Conservation (phyloP, 2,888 invertebrate genomes). For the Heliconius sara region DNA sequence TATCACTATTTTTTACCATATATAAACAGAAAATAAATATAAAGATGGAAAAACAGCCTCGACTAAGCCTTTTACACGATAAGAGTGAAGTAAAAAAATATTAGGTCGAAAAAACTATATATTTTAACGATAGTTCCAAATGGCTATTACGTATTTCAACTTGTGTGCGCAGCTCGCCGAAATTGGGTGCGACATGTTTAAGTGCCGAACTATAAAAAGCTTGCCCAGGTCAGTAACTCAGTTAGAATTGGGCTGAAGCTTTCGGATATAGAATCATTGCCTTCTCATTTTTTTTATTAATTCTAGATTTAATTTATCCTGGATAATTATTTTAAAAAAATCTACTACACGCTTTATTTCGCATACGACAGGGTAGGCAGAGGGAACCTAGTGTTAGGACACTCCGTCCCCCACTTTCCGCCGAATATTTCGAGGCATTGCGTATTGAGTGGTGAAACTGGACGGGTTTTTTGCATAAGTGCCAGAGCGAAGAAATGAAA, state of each 20-base stretch:
- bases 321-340: background rate
- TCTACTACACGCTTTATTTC: too few relatives aligned
- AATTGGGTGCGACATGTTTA: conserved; percentile 55
- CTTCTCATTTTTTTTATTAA: conserved; percentile 44
- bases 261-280: conserved; percentile 62
- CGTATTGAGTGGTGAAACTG: too few relatives aligned
- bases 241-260: conserved; percentile 61
- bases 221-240: conserved; percentile 69
- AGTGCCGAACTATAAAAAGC: conserved; percentile 70
- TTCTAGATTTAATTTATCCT: conserved; percentile 44
- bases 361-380: too few relatives aligned
- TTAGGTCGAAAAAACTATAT: conserved; percentile 16
- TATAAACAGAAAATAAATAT: background rate
- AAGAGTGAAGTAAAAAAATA: conserved; percentile 9
- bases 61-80: background rate
- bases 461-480: too few relatives aligned
- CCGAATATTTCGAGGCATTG: too few relatives aligned
- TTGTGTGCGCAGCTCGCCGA: conserved; percentile 40
- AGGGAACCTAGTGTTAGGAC: too few relatives aligned
- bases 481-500: too few relatives aligned
- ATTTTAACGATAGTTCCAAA: conserved; percentile 32
- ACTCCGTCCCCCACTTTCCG: too few relatives aligned
- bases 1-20: background rate
- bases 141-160: conserved; percentile 36
- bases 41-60: background rate